phyloP scores from a whole-genome alignment of 2,888 invertebrate genomes.

The Rhamnusium bicolor region DNA sequence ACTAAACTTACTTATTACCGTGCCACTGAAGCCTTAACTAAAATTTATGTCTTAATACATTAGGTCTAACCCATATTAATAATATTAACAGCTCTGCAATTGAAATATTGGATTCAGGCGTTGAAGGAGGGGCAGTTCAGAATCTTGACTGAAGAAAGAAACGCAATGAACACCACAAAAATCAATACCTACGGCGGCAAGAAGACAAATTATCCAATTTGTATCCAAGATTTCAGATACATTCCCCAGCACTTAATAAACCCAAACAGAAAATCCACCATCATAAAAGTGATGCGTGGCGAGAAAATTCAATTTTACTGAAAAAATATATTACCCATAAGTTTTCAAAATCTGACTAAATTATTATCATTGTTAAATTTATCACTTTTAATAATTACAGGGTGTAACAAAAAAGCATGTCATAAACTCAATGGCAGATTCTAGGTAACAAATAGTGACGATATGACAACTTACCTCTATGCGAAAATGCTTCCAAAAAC shows the following conservation, averaged over 20 bases:
- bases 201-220: slow-evolving; percentile 67
- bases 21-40: neutral
- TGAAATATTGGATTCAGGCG: slow-evolving; percentile 23
- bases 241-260: slow-evolving; percentile 65
- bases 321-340: slow-evolving; percentile 12
- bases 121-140: slow-evolving; percentile 30
- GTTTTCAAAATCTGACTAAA: neutral
- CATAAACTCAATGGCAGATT: too few species aligned
- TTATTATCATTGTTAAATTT: neutral
- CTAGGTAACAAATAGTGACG: too few species aligned
- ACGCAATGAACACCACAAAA: slow-evolving; percentile 36
- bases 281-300: slow-evolving; percentile 50
- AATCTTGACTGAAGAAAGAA: slow-evolving; percentile 34
- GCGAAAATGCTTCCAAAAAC: too few species aligned
- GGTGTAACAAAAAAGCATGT: too few species aligned
- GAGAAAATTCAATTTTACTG: slow-evolving; percentile 51
- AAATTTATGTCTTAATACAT: slow-evolving; percentile 31
- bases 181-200: slow-evolving; percentile 51
- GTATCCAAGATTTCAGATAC: slow-evolving; percentile 64
- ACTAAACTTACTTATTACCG: too few species aligned
- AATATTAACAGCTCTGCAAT: neutral
- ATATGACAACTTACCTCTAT: too few species aligned
- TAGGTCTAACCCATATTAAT: slow-evolving; percentile 6
- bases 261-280: slow-evolving; percentile 46
- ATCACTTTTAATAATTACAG: too few species aligned